Conservation (phyloP, 2,113 vertebrate genomes). For the Cairina moschata region DNA sequence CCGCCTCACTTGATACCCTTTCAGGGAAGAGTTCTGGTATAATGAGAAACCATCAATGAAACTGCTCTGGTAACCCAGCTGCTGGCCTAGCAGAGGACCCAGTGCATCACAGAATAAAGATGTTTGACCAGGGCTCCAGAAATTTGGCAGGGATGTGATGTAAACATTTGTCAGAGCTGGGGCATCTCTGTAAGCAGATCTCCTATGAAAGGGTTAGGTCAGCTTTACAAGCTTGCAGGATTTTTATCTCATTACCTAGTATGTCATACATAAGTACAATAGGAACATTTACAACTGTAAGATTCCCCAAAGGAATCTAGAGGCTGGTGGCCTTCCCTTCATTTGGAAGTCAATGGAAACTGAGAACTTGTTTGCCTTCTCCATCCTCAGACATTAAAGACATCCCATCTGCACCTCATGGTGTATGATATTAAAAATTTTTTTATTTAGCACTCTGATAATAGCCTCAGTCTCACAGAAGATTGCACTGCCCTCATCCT, state of each 20-base stretch:
- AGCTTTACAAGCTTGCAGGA: background rate
- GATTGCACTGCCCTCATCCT: background rate
- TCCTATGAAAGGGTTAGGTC: background rate
- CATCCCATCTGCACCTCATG: background rate
- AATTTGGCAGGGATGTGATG: background rate
- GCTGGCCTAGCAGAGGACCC: background rate
- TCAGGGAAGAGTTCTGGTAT: background rate
- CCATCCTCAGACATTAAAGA: background rate
- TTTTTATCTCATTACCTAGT: background rate
- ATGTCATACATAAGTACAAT: background rate
- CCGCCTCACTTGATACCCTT: background rate
- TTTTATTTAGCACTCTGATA: background rate
- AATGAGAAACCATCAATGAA: background rate
- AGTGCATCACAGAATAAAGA: background rate
- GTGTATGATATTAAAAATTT: background rate
- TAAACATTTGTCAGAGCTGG: background rate
- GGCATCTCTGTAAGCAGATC: background rate
- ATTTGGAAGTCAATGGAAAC: background rate
- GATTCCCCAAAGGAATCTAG: background rate
- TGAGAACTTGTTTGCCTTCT: background rate
- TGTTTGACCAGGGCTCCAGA: background rate
- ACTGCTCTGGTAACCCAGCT: background rate
- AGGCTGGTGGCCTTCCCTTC: background rate
- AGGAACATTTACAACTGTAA: background rate
- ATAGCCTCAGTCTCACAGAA: background rate